A percentile compares a stretch with the other conserved stretches of the same genome.
These are phyloP conservation scores for Drosophila koepferae DNA, from an alignment of 2,888 invertebrate species.

Conservation along the genomic window DNA sequence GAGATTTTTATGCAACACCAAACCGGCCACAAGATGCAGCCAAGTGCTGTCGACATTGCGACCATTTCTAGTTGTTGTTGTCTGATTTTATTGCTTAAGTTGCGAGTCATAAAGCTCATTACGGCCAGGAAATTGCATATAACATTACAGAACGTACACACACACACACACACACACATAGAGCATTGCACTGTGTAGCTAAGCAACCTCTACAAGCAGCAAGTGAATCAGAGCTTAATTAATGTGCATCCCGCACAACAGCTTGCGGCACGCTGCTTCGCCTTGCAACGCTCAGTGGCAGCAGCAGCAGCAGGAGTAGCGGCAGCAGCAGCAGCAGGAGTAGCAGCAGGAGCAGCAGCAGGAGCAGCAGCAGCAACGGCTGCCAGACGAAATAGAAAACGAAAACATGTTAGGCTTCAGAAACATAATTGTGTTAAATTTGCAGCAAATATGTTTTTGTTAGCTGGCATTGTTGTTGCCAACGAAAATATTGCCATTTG, in stretches of 20 bases:
- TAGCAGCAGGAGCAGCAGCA: background rate
- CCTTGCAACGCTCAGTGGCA: constrained; percentile 56
- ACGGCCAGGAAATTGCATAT: constrained; percentile 73
- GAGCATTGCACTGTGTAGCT: constrained; percentile 7
- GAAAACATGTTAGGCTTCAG: constrained; percentile 78
- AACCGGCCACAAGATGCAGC: constrained; percentile 71
- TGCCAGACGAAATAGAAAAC: constrained; percentile 52
- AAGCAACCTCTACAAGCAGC: constrained; percentile 33
- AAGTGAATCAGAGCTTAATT: constrained; percentile 68
- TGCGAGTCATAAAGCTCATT: constrained; percentile 79
- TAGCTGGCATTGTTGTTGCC: constrained; percentile 34
- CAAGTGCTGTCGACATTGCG: constrained; percentile 41
- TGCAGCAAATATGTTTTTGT: constrained; percentile 68
- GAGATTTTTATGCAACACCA: constrained; percentile 80
- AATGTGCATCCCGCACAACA: constrained; percentile 58
- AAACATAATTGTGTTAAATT: constrained; percentile 75
- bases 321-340: background rate
- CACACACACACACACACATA: constrained; percentile 15
- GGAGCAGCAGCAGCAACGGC: background rate
- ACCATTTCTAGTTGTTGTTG: constrained; percentile 34
- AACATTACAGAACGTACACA: constrained; percentile 51
- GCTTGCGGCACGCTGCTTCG: constrained; percentile 50
- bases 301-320: constrained; percentile 6
- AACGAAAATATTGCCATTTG: constrained; percentile 47
- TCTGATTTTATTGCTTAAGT: constrained; percentile 69